phyloP scores from a whole-genome alignment of 2,888 invertebrate genomes.

The Himalopsyche kuldschensis region DNA sequence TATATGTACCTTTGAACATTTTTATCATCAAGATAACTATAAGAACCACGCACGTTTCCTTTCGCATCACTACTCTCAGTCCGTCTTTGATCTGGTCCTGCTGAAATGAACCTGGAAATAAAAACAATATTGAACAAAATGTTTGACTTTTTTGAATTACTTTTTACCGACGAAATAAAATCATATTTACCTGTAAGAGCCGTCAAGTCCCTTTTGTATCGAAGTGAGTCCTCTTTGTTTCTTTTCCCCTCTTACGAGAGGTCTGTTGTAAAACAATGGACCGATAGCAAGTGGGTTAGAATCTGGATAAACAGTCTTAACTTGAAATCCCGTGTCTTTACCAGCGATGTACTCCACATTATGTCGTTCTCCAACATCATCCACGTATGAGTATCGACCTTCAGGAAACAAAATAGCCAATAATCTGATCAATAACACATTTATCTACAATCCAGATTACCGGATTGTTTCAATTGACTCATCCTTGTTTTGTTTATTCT shows the following conservation, averaged over 20 bases:
- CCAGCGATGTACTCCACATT: conserved; percentile 78
- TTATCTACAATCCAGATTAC: no score
- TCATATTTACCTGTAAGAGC: conserved; percentile 67
- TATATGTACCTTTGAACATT: conserved; percentile 64
- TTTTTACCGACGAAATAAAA: no score
- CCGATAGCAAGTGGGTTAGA: conserved; percentile 66
- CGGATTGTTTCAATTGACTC: no score
- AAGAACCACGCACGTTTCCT: conserved; percentile 74
- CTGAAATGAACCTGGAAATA: conserved; percentile 65
- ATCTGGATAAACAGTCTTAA: conserved; percentile 69
- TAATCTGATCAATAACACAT: not conserved
- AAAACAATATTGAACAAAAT: not conserved
- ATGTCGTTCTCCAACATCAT: conserved; percentile 75
- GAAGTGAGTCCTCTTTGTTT: conserved; percentile 71
- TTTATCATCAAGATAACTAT: conserved; percentile 78
- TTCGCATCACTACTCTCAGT: conserved; percentile 73
- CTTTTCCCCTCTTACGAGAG: conserved; percentile 64
- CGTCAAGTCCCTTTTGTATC: conserved; percentile 71
- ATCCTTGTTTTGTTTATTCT: no score
- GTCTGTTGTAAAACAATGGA: conserved; percentile 66
- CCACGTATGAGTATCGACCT: conserved; percentile 72
- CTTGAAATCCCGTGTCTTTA: conserved; percentile 74
- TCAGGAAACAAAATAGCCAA: conserved; percentile 36
- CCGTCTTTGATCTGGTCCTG: conserved; percentile 75
- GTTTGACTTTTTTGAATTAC: not conserved